phyloP scores from a whole-genome alignment of 1,140 invertebrate genomes.

The Kradibia gibbosae region DNA sequence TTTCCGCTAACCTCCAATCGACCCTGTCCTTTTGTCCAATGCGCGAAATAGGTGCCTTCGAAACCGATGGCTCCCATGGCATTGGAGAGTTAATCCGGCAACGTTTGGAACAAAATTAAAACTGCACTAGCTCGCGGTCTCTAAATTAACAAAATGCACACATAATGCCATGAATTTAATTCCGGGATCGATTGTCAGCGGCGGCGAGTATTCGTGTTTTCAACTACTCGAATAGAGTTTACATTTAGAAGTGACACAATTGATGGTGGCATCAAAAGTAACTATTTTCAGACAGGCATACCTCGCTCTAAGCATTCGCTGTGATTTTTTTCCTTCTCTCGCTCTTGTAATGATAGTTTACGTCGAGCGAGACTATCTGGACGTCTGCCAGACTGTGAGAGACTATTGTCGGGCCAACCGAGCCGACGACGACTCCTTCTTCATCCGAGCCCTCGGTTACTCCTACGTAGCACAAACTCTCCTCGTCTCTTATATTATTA shows the following conservation, averaged over 20 bases:
- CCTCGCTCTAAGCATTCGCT: not conserved
- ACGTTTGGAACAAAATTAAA: too few species aligned
- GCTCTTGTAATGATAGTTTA: constrained; percentile 27
- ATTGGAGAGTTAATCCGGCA: too few species aligned
- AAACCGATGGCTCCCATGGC: too few species aligned
- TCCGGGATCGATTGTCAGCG: too few species aligned
- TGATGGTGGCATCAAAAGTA: constrained; percentile 9
- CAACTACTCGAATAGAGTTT: too few species aligned
- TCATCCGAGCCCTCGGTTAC: not conserved
- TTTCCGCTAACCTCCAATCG: too few species aligned
- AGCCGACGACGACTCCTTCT: constrained; percentile 7
- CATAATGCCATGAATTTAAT: too few species aligned
- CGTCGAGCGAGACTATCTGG: constrained; percentile 21
- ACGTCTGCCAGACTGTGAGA: constrained; percentile 20
- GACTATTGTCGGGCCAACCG: constrained; percentile 19
- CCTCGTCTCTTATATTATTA: constrained; percentile 5
- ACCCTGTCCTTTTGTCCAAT: too few species aligned
- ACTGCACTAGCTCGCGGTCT: too few species aligned
- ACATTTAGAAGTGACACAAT: constrained; percentile 9
- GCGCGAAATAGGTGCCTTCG: too few species aligned
- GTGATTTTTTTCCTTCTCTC: not conserved
- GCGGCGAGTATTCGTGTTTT: too few species aligned
- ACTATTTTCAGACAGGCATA: constrained; percentile 23
- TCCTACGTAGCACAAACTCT: not conserved
- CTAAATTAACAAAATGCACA: too few species aligned